phyloP scores from a whole-genome alignment of 2,113 vertebrate species.

The Grammomys surdaster region DNA sequence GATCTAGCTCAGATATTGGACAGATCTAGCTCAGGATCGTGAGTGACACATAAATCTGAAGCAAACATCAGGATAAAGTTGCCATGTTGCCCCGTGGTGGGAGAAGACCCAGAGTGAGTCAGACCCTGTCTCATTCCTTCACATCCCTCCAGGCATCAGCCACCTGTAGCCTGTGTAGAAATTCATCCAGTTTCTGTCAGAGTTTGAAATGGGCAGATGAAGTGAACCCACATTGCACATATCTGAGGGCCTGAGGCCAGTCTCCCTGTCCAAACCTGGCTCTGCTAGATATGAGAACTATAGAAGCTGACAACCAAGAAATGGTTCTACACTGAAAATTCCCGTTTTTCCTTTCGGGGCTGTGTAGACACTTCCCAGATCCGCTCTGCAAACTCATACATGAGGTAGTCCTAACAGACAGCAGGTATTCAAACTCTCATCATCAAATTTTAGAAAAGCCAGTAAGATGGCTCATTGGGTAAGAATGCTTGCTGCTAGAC shows the following conservation, averaged over 20 bases:
- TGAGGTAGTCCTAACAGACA: background rate
- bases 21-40: background rate
- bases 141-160: background rate
- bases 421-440: background rate
- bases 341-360: background rate
- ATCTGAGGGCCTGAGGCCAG: constrained; percentile 15
- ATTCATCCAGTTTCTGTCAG: background rate
- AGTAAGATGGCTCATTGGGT: background rate
- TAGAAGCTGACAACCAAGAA: background rate
- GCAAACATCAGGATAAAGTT: background rate
- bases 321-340: background rate
- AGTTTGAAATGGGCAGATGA: constrained; percentile 46
- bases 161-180: background rate
- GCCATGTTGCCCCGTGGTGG: too few species aligned
- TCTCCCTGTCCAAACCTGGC: background rate
- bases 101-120: background rate
- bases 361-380: background rate
- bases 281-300: background rate
- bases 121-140: background rate
- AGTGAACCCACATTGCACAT: background rate
- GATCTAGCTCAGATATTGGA: too few species aligned
- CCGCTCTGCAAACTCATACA: background rate
- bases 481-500: too few species aligned
- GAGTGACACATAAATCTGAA: background rate
- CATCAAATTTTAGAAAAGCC: background rate